These are phyloP conservation scores for Myripristis murdjan DNA, from an alignment of 2,797 vertebrate species.

Conservation along the genomic window DNA sequence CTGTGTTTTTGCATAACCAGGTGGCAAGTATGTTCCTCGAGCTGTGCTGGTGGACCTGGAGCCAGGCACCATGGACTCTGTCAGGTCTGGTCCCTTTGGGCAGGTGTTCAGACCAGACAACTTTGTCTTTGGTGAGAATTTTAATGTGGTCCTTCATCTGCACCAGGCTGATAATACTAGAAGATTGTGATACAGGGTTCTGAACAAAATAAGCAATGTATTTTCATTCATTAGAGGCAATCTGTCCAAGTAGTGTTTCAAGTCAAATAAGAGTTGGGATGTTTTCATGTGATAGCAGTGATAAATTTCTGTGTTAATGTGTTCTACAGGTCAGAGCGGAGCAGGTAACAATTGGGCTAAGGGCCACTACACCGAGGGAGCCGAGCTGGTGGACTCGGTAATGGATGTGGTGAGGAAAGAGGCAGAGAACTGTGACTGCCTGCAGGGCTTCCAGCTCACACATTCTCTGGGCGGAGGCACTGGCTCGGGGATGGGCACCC, in stretches of 20 bases:
- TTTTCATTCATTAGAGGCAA: too few relatives aligned
- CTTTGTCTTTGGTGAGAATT: slow-evolving; percentile 25
- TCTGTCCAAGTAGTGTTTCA: too few relatives aligned
- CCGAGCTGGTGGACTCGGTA: slow-evolving; percentile 34
- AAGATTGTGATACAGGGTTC: too few relatives aligned
- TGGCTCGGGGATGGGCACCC: slow-evolving; percentile 88
- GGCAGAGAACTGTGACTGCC: slow-evolving; percentile 64
- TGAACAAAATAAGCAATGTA: too few relatives aligned
- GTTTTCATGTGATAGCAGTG: neutral
- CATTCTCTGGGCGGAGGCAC: slow-evolving; percentile 90
- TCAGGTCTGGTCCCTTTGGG: slow-evolving; percentile 21
- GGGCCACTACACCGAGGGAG: slow-evolving; percentile 8
- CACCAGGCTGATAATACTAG: too few relatives aligned
- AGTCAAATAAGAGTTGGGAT: too few relatives aligned
- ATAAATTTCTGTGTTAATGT: neutral
- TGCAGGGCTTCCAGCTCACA: too few relatives aligned
- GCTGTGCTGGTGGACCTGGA: slow-evolving; percentile 20
- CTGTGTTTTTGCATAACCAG: slow-evolving; percentile 6
- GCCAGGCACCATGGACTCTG: slow-evolving; percentile 28
- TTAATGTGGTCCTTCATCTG: neutral
- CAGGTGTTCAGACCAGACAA: slow-evolving; percentile 30
- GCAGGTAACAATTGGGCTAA: too few relatives aligned
- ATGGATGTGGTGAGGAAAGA: slow-evolving; percentile 67
- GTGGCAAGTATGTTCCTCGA: slow-evolving; percentile 21
- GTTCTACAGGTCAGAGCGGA: slow-evolving; percentile 3